Conservation (phyloP, 2,888 invertebrate species). For the Eugnorisma glareosa region DNA sequence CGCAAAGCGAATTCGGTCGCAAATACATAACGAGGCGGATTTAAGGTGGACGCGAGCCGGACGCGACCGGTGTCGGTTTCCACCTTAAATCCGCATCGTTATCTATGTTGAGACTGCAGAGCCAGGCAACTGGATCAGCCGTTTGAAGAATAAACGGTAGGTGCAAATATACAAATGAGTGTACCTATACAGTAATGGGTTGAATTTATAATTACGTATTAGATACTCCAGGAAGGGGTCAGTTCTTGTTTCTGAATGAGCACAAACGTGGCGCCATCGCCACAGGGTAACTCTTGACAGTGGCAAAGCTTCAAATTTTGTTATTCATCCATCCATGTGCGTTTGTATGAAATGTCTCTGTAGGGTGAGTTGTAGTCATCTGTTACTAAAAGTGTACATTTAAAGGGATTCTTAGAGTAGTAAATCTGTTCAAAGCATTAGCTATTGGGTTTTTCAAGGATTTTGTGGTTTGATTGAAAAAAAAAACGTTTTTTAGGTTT, state of each 20-base stretch:
- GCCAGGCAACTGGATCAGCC: not conserved
- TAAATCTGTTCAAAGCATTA: not conserved
- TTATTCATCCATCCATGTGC: not conserved
- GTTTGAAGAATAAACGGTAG: not conserved
- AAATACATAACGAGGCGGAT: too few species aligned
- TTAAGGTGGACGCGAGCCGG: too few species aligned
- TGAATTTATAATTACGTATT: too few species aligned
- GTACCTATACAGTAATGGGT: too few species aligned
- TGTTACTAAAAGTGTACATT: not conserved
- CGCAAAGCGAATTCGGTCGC: too few species aligned
- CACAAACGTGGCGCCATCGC: not conserved
- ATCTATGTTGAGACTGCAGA: too few species aligned
- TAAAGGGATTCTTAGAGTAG: not conserved
- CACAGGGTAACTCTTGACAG: not conserved
- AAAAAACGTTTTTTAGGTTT: not conserved
- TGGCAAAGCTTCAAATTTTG: not conserved
- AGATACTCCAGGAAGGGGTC: not conserved
- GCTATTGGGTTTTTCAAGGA: not conserved
- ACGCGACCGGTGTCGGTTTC: too few species aligned
- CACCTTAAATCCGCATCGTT: too few species aligned
- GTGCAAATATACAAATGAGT: not conserved
- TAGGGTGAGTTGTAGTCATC: not conserved
- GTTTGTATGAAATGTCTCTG: not conserved
- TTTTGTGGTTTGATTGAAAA: not conserved
- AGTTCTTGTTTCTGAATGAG: not conserved